Conservation (phyloP, 2,888 invertebrate genomes). For the Monoplex corrugatus region DNA sequence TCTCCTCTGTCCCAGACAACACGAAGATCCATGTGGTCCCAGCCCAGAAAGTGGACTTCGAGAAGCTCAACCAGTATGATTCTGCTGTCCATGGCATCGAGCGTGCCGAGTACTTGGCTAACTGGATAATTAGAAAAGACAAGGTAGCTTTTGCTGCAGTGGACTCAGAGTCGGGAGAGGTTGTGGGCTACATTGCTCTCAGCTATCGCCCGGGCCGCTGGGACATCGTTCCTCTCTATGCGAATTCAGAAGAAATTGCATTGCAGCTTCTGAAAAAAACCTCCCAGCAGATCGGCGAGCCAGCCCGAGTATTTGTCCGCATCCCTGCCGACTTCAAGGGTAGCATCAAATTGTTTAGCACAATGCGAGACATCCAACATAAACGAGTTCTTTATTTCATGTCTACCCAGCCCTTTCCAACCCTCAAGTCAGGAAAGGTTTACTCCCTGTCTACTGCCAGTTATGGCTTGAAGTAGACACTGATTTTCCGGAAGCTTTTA, state of each 20-base stretch:
- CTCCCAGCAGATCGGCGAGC: not conserved
- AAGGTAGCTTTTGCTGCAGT: slow-evolving; percentile 30
- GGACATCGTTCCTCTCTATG: slow-evolving; percentile 31
- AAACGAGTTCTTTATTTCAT: slow-evolving; percentile 32
- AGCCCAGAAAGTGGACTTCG: not conserved
- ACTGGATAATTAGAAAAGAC: not conserved
- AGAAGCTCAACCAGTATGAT: slow-evolving; percentile 6
- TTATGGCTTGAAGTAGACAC: slow-evolving; percentile 28
- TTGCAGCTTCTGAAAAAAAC: slow-evolving; percentile 27
- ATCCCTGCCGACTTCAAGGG: slow-evolving; percentile 1
- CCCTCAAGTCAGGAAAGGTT: slow-evolving; percentile 5
- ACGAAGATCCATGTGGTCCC: not conserved
- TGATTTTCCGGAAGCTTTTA: not conserved
- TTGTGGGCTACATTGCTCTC: slow-evolving; percentile 26
- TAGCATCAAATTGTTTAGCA: slow-evolving; percentile 22
- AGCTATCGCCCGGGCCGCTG: slow-evolving; percentile 25
- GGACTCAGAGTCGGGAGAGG: not conserved
- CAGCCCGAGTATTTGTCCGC: slow-evolving; percentile 5
- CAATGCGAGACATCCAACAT: slow-evolving; percentile 15
- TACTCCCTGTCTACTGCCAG: slow-evolving; percentile 36
- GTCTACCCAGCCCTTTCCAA: not conserved
- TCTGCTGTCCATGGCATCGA: slow-evolving; percentile 9
- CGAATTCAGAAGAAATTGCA: slow-evolving; percentile 26
- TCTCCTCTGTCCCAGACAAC: not conserved
- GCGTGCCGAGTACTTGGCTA: not conserved